phyloP scores from a whole-genome alignment of 2,113 vertebrate species.

The Strigops habroptila region DNA sequence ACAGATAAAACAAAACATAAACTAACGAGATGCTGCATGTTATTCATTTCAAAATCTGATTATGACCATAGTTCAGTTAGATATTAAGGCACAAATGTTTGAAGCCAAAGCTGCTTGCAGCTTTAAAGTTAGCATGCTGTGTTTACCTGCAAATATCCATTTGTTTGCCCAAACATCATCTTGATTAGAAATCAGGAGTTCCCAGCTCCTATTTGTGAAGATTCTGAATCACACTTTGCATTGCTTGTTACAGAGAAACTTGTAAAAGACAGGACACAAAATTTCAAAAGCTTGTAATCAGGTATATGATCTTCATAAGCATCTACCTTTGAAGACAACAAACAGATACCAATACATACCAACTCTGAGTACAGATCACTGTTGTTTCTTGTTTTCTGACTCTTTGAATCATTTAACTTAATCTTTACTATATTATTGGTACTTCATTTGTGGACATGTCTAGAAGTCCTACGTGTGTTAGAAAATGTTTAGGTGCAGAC shows the following conservation, averaged over 20 bases:
- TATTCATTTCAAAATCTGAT: neutral
- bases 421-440: neutral
- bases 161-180: neutral
- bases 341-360: neutral
- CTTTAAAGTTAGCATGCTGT: neutral
- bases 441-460: neutral
- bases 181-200: neutral
- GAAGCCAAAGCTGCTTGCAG: neutral
- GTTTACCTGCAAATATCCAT: slow-evolving; percentile 12
- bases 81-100: neutral
- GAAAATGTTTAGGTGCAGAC: neutral
- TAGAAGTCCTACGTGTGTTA: neutral
- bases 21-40: neutral
- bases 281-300: neutral
- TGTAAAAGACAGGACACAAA: neutral
- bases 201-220: neutral
- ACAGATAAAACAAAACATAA: neutral
- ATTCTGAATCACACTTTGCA: neutral
- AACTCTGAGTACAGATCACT: neutral
- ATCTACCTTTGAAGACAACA: neutral
- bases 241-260: neutral
- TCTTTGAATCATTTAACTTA: neutral
- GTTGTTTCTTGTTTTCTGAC: neutral
- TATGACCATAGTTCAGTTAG: neutral
- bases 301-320: neutral